Evolutionary conservation across 2,797 vertebrate species (phyloP).

Genomic region (Monodelphis domestica): DNA sequence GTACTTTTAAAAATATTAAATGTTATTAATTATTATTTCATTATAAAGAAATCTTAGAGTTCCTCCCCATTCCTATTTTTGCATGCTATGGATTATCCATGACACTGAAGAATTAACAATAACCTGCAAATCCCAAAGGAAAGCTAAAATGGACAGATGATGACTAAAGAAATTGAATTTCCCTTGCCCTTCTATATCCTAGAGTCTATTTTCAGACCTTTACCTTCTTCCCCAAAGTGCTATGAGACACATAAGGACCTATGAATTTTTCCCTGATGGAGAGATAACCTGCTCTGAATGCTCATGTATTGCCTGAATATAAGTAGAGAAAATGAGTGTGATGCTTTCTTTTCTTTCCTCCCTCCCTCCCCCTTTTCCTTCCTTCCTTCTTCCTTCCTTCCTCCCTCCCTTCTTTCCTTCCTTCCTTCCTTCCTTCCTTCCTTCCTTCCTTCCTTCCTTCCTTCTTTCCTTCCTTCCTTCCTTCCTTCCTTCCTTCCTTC

Average conservation of each 20-base stretch:
- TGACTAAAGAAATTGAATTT: background rate
- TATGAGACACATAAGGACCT: background rate
- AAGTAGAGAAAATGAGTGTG: background rate
- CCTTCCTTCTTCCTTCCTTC: background rate
- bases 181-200: constrained; percentile 2
- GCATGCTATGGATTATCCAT: background rate
- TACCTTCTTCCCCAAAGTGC: background rate
- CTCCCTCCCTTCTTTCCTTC: background rate
- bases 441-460: background rate
- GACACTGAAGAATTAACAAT: background rate
- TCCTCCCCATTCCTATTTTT: background rate
- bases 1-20: background rate
- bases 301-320: background rate
- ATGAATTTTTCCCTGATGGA: background rate
- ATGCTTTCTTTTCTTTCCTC: background rate
- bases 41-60: background rate
- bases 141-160: background rate
- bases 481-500: background rate
- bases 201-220: background rate
- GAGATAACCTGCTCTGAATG: background rate
- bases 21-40: background rate
- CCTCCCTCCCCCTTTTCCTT: background rate
- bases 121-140: background rate
- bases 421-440: background rate
- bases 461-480: background rate